Base-by-base conservation (phyloP, 53 echinoderm and acorn worm genomes). In the Mesocentrotus franciscanus region DNA sequence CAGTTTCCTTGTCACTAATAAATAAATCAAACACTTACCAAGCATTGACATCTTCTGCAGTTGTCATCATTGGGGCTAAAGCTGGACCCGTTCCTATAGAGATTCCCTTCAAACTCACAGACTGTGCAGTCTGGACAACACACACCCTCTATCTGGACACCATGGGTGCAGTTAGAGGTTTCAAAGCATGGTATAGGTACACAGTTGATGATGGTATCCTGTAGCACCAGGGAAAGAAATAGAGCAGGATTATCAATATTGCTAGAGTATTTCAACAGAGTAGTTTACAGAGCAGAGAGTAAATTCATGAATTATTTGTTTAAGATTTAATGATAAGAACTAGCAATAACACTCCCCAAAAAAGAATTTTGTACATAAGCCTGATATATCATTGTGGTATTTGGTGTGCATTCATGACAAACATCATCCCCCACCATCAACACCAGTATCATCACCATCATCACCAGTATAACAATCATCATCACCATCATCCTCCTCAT, bases 61-160 rank as follows among this genome's bases (percentile, higher is more conserved):
- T 95, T 95, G 91, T 97, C 96, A 12, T 79, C 95, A 55, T 93
- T 95, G 35, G 98, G 96, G 39, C 35, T 68, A 89, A 97, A 98
- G 5, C 89, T 79, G 62, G 96, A 95, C 18, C 97, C 98, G 91
- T 97, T 96, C 58, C 96, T 92, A 83, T 98, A 98, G 83, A 98
- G 95, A 85, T 95, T 96, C 42, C 95, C 96, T n/a, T 97, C 93
- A 92, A 93, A 96, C 60, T 96, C 95, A 90, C 97, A 98, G 32
- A 96, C 95, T 12, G 92, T 95, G 90, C 99, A 98, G 61, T 98
- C 97, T 17, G 95, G 95, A 90, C 98, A 98, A 90, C 98, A 97
- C 33, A 95, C 96, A 22, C 98, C 97, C 32, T 97, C 96, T 29
- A 97, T 70, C 61, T 95, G 85, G 16, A 97, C 84, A 13, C 98